Evolutionary conservation across 2,113 vertebrate species (phyloP).

Genomic region (Dromaius novaehollandiae): DNA sequence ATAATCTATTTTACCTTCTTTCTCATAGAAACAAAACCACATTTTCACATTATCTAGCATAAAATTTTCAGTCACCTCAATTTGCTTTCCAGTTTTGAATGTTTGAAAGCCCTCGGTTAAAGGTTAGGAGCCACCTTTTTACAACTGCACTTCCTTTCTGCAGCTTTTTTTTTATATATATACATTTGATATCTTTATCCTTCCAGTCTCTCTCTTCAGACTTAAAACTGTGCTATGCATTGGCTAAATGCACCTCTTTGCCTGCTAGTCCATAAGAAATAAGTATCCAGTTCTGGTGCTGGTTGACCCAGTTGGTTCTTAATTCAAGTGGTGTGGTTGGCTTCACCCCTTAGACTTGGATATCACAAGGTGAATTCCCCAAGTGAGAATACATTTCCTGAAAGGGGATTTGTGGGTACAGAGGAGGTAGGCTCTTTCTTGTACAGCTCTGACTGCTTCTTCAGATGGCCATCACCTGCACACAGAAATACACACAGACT

Average conservation of each 20-base stretch:
- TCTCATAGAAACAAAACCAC: background rate
- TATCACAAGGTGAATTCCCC: background rate
- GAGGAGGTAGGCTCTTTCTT: background rate
- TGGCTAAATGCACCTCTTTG: background rate
- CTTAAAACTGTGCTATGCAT: background rate
- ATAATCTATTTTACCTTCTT: background rate
- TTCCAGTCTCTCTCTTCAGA: background rate
- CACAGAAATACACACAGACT: background rate
- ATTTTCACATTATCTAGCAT: background rate
- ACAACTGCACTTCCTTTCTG: background rate
- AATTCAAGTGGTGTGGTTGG: background rate
- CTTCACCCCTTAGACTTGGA: background rate
- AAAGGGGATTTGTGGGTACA: background rate
- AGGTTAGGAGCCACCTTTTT: conserved; percentile 48
- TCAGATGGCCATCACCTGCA: conserved; percentile 64
- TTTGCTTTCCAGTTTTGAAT: conserved; percentile 58
- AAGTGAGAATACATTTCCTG: background rate
- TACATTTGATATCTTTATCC: fast-evolving
- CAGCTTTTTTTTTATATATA: background rate
- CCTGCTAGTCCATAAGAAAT: background rate
- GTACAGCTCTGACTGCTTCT: background rate
- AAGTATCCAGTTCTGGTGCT: background rate
- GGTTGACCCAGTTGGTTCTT: background rate
- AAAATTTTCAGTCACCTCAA: background rate
- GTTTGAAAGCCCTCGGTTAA: conserved; percentile 29